Base-by-base conservation (phyloP, 2,113 vertebrate genomes). In the Nerophis lumbriciformis region DNA sequence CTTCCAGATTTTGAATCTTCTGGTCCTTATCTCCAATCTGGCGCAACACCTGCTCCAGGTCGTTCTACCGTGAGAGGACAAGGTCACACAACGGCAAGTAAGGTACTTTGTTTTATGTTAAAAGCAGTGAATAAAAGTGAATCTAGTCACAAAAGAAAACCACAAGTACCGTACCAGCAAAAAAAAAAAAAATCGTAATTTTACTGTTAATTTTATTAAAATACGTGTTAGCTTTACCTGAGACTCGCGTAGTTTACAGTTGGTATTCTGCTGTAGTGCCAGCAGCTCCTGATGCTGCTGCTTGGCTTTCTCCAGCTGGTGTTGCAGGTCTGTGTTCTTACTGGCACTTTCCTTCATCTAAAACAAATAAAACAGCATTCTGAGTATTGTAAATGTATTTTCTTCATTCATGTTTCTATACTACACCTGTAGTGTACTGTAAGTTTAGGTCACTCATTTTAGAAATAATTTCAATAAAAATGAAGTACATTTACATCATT, bases 1-100 rank as follows among this genome's bases (percentile, higher is more conserved):
- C 96, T 83, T 99, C 97, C 71, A 99, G 92, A 77, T 99, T 99
- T 86, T 98, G 96, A 65, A 97, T 99, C 88, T 98, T 98, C 91
- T 98, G 96, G 81, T 99, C 97, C 68, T 99, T 99, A 76, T 99
- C 97, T 12, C 97, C 95, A 68, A 99, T 98, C 85, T 98, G 97
- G 71, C 96, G 93, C 59, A 99, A 72, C 6, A 99, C 97, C 89
- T 99, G 97, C 70, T 99, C 97, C 88, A 99, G 80, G 85, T 99
- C 97, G 77, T 94, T 99, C 97, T 99, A 35, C 50, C 66, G 10
- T 45, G 51, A 16, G 36, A 65, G 19, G 6, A 16, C 15, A 35
- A 64, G 19, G 28, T 8, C 52, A n/a, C 12, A 53, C 14, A 35
- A 15, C 6, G 35, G 37, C 10, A 15, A 4, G n/a, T 15, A 39